Evolutionary conservation across 2,888 invertebrate genomes (phyloP).

Genomic region (Lacanobia wlatinum): DNA sequence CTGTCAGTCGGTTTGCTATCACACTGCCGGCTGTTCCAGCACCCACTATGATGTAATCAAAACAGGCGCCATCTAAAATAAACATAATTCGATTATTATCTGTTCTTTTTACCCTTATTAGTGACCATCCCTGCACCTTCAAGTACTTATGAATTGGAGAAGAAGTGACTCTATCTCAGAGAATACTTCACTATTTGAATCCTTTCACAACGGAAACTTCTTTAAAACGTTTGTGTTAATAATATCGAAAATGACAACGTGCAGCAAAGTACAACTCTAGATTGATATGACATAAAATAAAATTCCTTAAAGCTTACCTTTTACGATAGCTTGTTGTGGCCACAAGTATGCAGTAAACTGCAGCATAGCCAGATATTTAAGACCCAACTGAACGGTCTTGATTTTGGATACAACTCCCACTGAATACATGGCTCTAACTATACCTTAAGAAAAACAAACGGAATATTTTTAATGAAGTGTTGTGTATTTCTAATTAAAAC

Average conservation of each 20-base stretch:
- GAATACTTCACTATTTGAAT: background rate
- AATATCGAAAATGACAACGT: background rate
- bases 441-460: background rate
- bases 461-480: background rate
- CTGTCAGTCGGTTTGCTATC: constrained; percentile 62
- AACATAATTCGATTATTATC: background rate
- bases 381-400: constrained; percentile 31
- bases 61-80: constrained; percentile 53
- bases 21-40: constrained; percentile 65
- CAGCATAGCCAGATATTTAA: constrained; percentile 34
- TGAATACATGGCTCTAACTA: constrained; percentile 30
- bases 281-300: background rate
- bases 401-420: background rate
- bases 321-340: constrained; percentile 38
- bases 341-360: constrained; percentile 46
- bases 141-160: too few species aligned
- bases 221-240: background rate
- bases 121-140: too few species aligned
- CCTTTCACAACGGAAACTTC: too few species aligned
- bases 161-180: too few species aligned
- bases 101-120: too few species aligned
- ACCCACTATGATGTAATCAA: constrained; percentile 58
- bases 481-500: too few species aligned
- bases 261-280: background rate
- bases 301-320: constrained; percentile 22